Base-by-base conservation (phyloP, 1,140 invertebrate genomes). In the Drosophila lacteicornis region DNA sequence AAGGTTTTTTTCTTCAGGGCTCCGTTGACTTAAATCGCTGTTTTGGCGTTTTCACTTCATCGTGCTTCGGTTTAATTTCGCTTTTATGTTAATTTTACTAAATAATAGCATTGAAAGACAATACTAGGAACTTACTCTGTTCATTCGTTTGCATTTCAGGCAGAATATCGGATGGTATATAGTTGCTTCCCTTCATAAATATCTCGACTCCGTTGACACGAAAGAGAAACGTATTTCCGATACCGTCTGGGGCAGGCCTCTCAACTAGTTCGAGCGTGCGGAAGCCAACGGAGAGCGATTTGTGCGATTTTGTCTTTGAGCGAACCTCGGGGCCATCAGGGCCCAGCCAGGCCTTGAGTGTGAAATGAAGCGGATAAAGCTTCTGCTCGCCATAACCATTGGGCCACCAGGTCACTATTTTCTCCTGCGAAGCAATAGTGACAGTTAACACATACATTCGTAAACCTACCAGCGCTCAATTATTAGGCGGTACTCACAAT, bases 181-280 rank as follows among this genome's bases (percentile, higher is more conserved):
- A 98, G 93, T 99, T 99, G 27, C 97, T 97, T 25, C 98, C 99
- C 94, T 99, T 99, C 76, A 98, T 96, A 91, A 99, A 99, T n/a
- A 99, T 96, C 15, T 97, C 95, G 5, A 96, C 86, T 0, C 94
- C 96, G 93, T 99, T 99, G 1, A 99, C 94, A 82, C 94, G 94
- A 82, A 99, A 98, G 82, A 97, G 98, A 93, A 99, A 99, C 13
- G 95, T 96, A 1, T 96, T 93, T 30, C 98, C 98, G 93, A 90
- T 58, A 75, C 66, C 69, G 49, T 81, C 73, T 6, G 66, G 45
- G 0, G 96, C 85, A 30, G 93, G 93, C 63, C 96, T 94, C 92
- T 98, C 96, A 22, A 97, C 90, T 0, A 98, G 91, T 93, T 98
- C 95, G 6, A 99, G 93, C 1, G 96, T 98, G 82, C 98, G 94